Conservation (phyloP, 2,797 vertebrate species). For the Pseudochirops corinnae region DNA sequence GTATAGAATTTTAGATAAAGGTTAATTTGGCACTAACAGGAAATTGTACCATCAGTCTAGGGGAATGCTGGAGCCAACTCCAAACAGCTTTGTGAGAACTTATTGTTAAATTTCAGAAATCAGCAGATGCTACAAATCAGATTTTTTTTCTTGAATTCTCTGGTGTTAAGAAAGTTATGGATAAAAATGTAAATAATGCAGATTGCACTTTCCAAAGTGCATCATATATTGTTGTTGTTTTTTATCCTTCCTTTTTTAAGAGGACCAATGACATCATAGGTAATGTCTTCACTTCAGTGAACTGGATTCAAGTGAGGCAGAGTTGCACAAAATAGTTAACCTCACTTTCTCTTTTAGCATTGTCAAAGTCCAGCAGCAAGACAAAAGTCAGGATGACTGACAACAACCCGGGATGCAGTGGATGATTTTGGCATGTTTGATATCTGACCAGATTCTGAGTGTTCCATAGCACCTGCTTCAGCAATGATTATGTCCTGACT, state of each 20-base stretch:
- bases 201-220: background rate
- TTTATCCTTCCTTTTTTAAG: background rate
- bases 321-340: background rate
- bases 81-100: background rate
- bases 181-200: background rate
- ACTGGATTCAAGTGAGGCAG: background rate
- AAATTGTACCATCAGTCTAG: background rate
- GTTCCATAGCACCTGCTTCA: background rate
- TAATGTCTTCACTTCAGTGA: background rate
- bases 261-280: background rate
- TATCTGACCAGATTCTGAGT: background rate
- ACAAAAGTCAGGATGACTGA: background rate
- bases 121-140: too few relatives aligned
- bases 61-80: background rate
- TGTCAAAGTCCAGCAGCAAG: background rate
- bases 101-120: background rate
- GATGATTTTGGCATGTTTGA: background rate
- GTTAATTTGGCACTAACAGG: background rate
- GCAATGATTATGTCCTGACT: background rate
- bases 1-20: background rate
- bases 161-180: background rate
- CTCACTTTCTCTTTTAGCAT: background rate
- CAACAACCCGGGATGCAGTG: background rate
- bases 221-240: background rate
- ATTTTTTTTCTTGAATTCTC: background rate